Conservation (phyloP, 2,113 vertebrate genomes). For the Cheilinus undulatus region DNA sequence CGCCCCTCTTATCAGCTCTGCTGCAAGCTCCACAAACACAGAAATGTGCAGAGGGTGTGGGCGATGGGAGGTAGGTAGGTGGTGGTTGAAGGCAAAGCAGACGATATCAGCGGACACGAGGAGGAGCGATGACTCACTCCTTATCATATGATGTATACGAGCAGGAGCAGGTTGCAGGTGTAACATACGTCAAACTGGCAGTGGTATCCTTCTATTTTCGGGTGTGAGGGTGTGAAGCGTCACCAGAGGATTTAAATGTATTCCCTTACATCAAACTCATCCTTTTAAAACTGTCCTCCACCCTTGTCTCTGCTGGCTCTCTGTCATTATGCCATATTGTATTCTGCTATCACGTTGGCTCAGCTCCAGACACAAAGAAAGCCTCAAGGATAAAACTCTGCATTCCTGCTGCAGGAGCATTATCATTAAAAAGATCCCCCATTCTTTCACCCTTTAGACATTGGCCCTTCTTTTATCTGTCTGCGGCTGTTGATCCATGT, state of each 20-base stretch:
- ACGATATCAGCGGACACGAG: slow-evolving; percentile 43
- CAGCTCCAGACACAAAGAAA: slow-evolving; percentile 51
- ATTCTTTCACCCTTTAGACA: slow-evolving; percentile 54
- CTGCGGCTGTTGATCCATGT: slow-evolving; percentile 48
- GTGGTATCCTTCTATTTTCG: slow-evolving; percentile 9
- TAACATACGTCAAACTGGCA: slow-evolving; percentile 21
- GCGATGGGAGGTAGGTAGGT: neutral
- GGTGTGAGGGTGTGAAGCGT: slow-evolving; percentile 30
- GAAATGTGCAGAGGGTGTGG: slow-evolving; percentile 25
- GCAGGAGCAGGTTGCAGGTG: slow-evolving; percentile 31
- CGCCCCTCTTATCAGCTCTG: slow-evolving; percentile 55
- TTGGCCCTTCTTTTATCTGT: slow-evolving; percentile 43
- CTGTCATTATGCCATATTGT: slow-evolving; percentile 28
- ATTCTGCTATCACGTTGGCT: slow-evolving; percentile 42
- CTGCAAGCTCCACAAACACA: slow-evolving; percentile 32
- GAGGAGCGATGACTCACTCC: slow-evolving; percentile 61
- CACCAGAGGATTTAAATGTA: slow-evolving; percentile 14
- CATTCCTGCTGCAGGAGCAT: slow-evolving; percentile 26
- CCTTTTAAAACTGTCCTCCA: slow-evolving; percentile 34
- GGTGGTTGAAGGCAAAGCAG: slow-evolving; percentile 1
- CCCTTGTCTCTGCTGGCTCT: slow-evolving; percentile 20
- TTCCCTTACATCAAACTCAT: slow-evolving; percentile 2
- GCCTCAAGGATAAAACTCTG: slow-evolving; percentile 54
- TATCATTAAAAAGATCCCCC: slow-evolving; percentile 52
- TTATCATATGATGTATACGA: slow-evolving; percentile 50